phyloP scores from a whole-genome alignment of 2,113 vertebrate species.

The Fukomys damarensis region DNA sequence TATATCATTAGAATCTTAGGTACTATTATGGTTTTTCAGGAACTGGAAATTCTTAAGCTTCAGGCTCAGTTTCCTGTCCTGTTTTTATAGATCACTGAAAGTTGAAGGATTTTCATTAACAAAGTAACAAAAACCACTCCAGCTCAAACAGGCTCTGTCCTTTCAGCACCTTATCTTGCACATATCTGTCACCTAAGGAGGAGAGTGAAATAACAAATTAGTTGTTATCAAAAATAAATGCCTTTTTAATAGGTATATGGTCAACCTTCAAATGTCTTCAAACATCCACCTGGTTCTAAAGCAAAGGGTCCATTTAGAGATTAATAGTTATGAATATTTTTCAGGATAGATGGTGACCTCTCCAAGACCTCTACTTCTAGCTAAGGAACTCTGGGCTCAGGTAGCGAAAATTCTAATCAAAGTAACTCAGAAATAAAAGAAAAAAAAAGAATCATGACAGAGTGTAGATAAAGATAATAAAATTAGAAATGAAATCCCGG shows the following conservation, averaged over 20 bases:
- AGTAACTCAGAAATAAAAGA: background rate
- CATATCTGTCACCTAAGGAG: background rate
- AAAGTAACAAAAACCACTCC: background rate
- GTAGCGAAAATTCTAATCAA: background rate
- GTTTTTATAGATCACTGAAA: background rate
- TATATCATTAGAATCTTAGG: too few species aligned
- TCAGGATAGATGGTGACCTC: background rate
- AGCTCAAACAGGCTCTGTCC: background rate
- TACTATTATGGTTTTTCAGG: too few species aligned
- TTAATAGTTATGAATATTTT: background rate
- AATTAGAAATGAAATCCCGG: background rate
- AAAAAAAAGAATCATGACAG: background rate
- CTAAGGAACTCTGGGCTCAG: background rate
- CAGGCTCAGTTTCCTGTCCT: background rate
- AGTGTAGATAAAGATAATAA: background rate
- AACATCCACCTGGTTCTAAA: background rate
- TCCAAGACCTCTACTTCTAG: background rate
- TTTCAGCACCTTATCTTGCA: background rate
- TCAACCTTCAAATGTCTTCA: background rate
- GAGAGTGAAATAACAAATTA: background rate
- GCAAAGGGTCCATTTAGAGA: background rate
- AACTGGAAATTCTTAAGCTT: background rate
- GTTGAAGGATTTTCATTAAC: background rate
- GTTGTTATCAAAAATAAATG: background rate
- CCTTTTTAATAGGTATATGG: background rate